Percentiles rank a stretch among this genome's conserved stretches.
Evolutionary conservation across 2,888 invertebrate species (phyloP).

Genomic region (Apamea anceps): DNA sequence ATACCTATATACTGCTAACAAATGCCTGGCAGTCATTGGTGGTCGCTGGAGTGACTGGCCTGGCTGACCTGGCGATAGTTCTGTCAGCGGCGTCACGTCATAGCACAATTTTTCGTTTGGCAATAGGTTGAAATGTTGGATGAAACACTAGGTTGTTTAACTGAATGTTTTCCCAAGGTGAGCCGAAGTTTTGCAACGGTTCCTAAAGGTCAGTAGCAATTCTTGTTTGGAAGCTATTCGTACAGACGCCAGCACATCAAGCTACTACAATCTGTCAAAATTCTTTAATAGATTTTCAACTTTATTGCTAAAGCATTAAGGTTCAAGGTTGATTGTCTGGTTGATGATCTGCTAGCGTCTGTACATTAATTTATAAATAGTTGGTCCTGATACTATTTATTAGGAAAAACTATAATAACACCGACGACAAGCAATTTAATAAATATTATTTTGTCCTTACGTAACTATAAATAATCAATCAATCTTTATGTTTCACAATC

Average conservation of each 20-base stretch:
- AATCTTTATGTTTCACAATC: constrained; percentile 2
- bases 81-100: too few species aligned
- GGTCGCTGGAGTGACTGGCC: neutral
- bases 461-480: neutral
- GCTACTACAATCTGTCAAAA: too few species aligned
- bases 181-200: constrained; percentile 5
- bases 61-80: too few species aligned
- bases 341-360: too few species aligned
- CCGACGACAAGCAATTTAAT: neutral
- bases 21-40: neutral
- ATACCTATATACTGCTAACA: neutral
- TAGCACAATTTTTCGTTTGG: neutral
- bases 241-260: too few species aligned
- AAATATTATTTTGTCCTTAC: neutral
- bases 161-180: constrained; percentile 15
- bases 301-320: too few species aligned
- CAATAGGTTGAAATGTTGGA: neutral
- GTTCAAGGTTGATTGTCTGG: too few species aligned
- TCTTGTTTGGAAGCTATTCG: constrained; percentile 18
- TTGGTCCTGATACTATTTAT: neutral
- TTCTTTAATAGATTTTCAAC: too few species aligned
- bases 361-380: neutral
- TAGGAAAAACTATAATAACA: neutral
- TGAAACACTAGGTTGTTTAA: neutral
- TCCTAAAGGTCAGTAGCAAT: constrained; percentile 27